Conservation (phyloP, 2,113 vertebrate genomes). For the Hipposideros armiger region DNA sequence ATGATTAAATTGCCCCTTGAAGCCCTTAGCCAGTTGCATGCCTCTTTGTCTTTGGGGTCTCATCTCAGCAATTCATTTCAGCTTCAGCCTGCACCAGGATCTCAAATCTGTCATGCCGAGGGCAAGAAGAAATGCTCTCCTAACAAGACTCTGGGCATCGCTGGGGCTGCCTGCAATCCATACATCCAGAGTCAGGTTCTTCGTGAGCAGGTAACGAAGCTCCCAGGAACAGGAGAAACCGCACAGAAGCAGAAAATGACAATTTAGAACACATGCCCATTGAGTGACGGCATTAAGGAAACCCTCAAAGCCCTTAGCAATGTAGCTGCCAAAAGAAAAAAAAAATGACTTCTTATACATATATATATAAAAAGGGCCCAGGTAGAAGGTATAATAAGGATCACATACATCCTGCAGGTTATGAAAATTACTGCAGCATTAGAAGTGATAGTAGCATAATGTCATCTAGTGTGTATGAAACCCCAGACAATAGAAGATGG, state of each 20-base stretch:
- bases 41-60: slow-evolving; percentile 75
- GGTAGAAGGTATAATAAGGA: slow-evolving; percentile 68
- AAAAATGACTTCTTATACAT: slow-evolving; percentile 48
- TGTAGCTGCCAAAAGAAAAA: slow-evolving; percentile 65
- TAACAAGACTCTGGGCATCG: slow-evolving; percentile 70
- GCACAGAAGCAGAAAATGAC: slow-evolving; percentile 78
- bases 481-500: slow-evolving; percentile 64
- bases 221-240: slow-evolving; percentile 63
- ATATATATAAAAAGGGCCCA: neutral
- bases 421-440: slow-evolving; percentile 64
- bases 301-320: slow-evolving; percentile 72
- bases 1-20: slow-evolving; percentile 65
- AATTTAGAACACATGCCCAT: slow-evolving; percentile 65
- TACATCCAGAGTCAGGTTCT: slow-evolving; percentile 59
- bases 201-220: slow-evolving; percentile 71
- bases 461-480: slow-evolving; percentile 59
- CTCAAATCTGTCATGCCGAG: slow-evolving; percentile 66
- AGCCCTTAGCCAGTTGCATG: slow-evolving; percentile 32
- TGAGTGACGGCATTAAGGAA: slow-evolving; percentile 74
- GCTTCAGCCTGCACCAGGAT: slow-evolving; percentile 54
- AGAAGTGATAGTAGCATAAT: slow-evolving; percentile 59
- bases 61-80: slow-evolving; percentile 60
- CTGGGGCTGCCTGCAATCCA: slow-evolving; percentile 31
- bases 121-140: slow-evolving; percentile 66
- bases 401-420: slow-evolving; percentile 36